Evolutionary conservation across 2,888 invertebrate genomes (phyloP).

Genomic region (Trypoxylon attenuatum): DNA sequence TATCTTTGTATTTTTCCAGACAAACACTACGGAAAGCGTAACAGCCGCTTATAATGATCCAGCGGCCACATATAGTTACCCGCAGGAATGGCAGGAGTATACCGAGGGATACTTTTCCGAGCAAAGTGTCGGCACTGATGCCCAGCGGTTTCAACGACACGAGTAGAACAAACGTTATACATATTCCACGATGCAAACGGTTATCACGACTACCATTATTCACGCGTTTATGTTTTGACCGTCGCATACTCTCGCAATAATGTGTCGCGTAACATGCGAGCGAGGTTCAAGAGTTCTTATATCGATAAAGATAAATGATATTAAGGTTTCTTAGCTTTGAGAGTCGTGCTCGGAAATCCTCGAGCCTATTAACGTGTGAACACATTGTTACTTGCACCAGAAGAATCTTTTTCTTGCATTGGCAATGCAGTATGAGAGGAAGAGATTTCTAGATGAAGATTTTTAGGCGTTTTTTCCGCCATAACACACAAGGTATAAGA

Average conservation of each 20-base stretch:
- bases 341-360: constrained; percentile 25
- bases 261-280: no score
- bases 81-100: constrained; percentile 58
- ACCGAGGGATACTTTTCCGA: constrained; percentile 51
- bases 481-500: neutral
- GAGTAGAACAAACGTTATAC: constrained; percentile 51
- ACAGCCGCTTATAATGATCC: constrained; percentile 52
- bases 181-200: constrained; percentile 26
- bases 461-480: constrained; percentile 5
- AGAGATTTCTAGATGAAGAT: no score
- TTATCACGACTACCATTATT: neutral
- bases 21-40: constrained; percentile 50
- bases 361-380: constrained; percentile 27
- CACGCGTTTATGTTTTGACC: no score
- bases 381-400: constrained; percentile 38
- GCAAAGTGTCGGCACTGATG: constrained; percentile 51
- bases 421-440: constrained; percentile 19
- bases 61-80: constrained; percentile 53
- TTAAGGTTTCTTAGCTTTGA: constrained; percentile 37
- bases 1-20: constrained; percentile 45
- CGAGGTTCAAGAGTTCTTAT: constrained; percentile 20
- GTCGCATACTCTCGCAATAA: no score
- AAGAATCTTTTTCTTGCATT: constrained; percentile 30
- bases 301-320: constrained; percentile 18
- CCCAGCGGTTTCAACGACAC: constrained; percentile 55